These are phyloP conservation scores for Platygyra sinensis DNA, from an alignment of 64 coral and sea anemone species.

Conservation along the genomic window DNA sequence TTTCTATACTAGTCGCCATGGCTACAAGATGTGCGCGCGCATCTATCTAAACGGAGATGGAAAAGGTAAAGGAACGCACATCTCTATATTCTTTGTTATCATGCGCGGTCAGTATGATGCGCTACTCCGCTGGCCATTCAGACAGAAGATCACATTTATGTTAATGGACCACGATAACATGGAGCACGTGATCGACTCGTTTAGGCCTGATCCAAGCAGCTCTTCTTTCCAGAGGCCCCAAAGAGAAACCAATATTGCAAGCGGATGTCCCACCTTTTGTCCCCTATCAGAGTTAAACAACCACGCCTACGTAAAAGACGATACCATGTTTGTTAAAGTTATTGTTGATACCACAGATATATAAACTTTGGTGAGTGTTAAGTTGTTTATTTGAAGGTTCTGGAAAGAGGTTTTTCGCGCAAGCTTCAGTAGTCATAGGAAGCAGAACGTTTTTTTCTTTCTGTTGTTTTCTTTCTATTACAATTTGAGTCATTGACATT, in stretches of 20 bases:
- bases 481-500: too few relatives aligned
- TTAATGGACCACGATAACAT: slow-evolving; percentile 57
- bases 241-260: slow-evolving; percentile 43
- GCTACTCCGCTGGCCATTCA: slow-evolving; percentile 39
- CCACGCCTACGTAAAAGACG: slow-evolving; percentile 58
- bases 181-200: slow-evolving; percentile 60
- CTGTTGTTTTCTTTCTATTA: too few relatives aligned
- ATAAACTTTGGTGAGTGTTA: not conserved
- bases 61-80: slow-evolving; percentile 21
- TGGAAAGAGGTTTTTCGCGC: too few relatives aligned
- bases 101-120: slow-evolving; percentile 44
- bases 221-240: slow-evolving; percentile 55
- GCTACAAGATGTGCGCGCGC: slow-evolving; percentile 38
- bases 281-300: slow-evolving; percentile 26
- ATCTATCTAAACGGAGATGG: slow-evolving; percentile 45
- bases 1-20: slow-evolving; percentile 58
- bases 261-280: slow-evolving; percentile 57
- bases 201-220: slow-evolving; percentile 51
- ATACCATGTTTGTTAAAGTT: slow-evolving; percentile 55
- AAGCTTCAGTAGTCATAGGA: too few relatives aligned
- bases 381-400: too few relatives aligned
- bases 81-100: slow-evolving; percentile 22
- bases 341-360: slow-evolving; percentile 38
- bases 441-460: too few relatives aligned
- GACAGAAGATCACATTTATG: slow-evolving; percentile 53